Percentiles rank a stretch among this genome's conserved stretches.
These are phyloP conservation scores for Actinia tenebrosa DNA, from an alignment of 64 coral and sea anemone genomes.

Conservation along the genomic window DNA sequence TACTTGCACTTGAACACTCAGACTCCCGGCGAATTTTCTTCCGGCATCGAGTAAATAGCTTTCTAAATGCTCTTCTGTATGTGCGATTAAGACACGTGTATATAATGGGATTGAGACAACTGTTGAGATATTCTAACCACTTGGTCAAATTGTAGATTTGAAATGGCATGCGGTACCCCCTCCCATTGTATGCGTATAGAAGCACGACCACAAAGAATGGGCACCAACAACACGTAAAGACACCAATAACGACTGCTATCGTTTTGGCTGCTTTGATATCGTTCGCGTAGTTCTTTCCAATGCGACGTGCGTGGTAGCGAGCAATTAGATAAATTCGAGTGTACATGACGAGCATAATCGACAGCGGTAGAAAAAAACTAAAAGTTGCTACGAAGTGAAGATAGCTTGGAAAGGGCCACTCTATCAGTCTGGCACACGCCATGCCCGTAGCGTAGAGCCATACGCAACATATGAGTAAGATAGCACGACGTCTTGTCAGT, in stretches of 20 bases:
- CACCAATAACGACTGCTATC: slow-evolving; percentile 83
- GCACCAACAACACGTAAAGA: slow-evolving; percentile 72
- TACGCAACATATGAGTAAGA: slow-evolving; percentile 51
- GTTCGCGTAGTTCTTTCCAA: slow-evolving; percentile 76
- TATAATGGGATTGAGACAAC: slow-evolving; percentile 79
- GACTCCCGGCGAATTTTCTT: slow-evolving; percentile 37
- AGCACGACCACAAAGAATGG: slow-evolving; percentile 83
- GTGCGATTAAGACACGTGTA: slow-evolving; percentile 88
- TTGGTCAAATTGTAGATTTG: slow-evolving; percentile 59
- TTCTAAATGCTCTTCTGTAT: slow-evolving; percentile 64
- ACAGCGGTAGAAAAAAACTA: slow-evolving; percentile 78
- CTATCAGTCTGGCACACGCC: slow-evolving; percentile 27
- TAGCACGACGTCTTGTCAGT: slow-evolving; percentile 57
- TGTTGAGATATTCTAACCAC: slow-evolving; percentile 85
- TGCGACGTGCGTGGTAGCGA: slow-evolving; percentile 63
- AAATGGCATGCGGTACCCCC: neutral
- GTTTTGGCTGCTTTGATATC: slow-evolving; percentile 91
- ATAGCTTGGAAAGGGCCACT: slow-evolving; percentile 70
- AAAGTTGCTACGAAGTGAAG: slow-evolving; percentile 60
- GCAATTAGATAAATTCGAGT: slow-evolving; percentile 74
- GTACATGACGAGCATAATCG: slow-evolving; percentile 66
- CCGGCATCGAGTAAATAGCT: slow-evolving; percentile 57
- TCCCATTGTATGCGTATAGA: slow-evolving; percentile 20
- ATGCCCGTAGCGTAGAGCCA: slow-evolving; percentile 73
- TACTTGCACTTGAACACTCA: neutral